Evolutionary conservation across 1,140 invertebrate species (phyloP), one percentile per base, ranked within the genome.

Genomic region (Drosophila jambulina): DNA sequence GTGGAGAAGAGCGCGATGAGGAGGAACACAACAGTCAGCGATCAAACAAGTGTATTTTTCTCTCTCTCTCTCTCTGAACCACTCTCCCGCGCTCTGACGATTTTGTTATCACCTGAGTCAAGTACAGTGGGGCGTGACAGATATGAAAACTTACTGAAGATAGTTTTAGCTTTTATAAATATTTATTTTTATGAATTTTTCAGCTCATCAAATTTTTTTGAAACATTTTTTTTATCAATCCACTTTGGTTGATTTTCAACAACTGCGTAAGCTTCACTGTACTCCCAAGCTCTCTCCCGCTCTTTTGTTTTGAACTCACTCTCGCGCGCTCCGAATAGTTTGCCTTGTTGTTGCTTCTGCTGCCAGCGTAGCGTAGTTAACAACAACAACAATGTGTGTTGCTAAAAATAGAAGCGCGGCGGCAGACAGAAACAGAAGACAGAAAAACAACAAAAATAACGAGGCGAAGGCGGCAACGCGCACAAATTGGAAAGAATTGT

Each of bases 291-390:
- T 68, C 62, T 67, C 54, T 71, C n/a, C 15, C 58, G 34, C 67
- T 71, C 67, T 57, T 46, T 71, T 59, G 29, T 48, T 57, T 62
- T 61, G 36, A 32, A 34, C 36, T 51, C 15, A 19, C 65, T 77
- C 67, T 60, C 42, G 13, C 21, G 8, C 57, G 29, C 38, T 67
- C 64, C 57, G 48, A 51, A 84, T 87, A 87, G 84, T 87, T 87
- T 83, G 84, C 9, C 75, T 71, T 76, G 71, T 59, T 78, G 62
- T 75, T 64, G 83, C 54, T 64, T 70, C 46, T 51, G 48, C 60
- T 87, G 84, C 84, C 78, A 88, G 84, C 83, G 83, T 88, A 87
- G 84, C 84, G 76, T 87, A 87, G 84, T 88, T 88, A 88, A 88
- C 61, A 83, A 60, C 67, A 79, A 49, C 74, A 82, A 82, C 58